phyloP scores from a whole-genome alignment of 2,113 vertebrate species.

The Elephas maximus region DNA sequence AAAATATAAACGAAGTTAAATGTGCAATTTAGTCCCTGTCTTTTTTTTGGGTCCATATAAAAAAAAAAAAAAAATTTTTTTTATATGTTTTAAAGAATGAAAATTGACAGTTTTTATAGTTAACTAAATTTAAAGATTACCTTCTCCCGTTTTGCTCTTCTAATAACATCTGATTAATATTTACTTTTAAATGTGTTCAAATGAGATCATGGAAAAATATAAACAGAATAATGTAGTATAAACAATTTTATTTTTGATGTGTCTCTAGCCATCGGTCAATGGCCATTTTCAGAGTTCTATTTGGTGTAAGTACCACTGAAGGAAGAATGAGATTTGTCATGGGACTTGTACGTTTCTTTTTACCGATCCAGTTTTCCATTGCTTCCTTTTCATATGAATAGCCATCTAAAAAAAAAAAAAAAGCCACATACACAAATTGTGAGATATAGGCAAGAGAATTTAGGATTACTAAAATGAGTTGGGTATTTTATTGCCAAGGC shows the following conservation, averaged over 20 bases:
- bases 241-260: slow-evolving; percentile 73
- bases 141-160: slow-evolving; percentile 9
- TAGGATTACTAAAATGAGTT: background rate
- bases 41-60: too few species aligned
- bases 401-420: slow-evolving; percentile 91
- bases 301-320: slow-evolving; percentile 94
- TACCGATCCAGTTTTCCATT: slow-evolving; percentile 95
- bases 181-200: slow-evolving; percentile 42
- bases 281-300: slow-evolving; percentile 97
- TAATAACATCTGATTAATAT: slow-evolving; percentile 32
- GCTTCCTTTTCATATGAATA: slow-evolving; percentile 97
- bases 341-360: slow-evolving; percentile 94
- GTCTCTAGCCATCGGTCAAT: slow-evolving; percentile 94
- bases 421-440: background rate
- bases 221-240: background rate
- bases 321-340: slow-evolving; percentile 97
- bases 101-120: slow-evolving; percentile 36
- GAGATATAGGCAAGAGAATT: background rate
- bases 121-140: slow-evolving; percentile 42
- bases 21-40: background rate
- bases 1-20: slow-evolving; percentile 37
- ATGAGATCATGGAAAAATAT: slow-evolving; percentile 45
- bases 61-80: too few species aligned
- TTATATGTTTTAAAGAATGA: slow-evolving; percentile 38
- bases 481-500: background rate